Base-by-base conservation (phyloP, 2,113 vertebrate species). In the Atractosteus spatula region DNA sequence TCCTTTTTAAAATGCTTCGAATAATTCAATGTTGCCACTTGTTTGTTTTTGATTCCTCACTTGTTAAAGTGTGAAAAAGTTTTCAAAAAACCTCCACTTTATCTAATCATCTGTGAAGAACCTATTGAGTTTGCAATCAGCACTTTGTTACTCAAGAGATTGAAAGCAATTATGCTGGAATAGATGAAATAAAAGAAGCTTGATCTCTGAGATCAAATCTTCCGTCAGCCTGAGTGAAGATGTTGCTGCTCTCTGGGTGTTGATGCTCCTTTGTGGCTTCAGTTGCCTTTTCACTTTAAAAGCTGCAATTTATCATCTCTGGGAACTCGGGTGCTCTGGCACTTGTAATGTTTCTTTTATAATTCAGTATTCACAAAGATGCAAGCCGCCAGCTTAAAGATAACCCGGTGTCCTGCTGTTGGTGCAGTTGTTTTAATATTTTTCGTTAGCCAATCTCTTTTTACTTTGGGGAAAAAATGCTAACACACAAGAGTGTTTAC, bases 101-200 rank as follows among this genome's bases (percentile, higher is more conserved):
- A 65, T 74, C 70, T 81, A 81, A 83, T 81, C 76, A 77, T 74
- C 68, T 80, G 72, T 69, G 78, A 73, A 83, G 73, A 74, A 76
- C 44, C 75, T 79, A 77, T 80, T 73, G 81, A 76, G 81, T 75
- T 81, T 68, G 73, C 78, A 81, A 76, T 83, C 78, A 82, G 71
- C 66, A 68, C 51, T 75, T 76, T 74, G 74, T 74, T 78, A 74
- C 81, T 76, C 75, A 29, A 43, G 78, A 81, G 77, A 76, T 73
- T 57, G 54, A 80, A 84, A 79, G 79, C 79, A 84, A 81, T 83
- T 84, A 81, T 66, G 62, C 44, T 42, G 55, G 56, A 66, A 69
- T 65, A 75, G 77, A 77, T 78, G 69, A 80, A 80, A 75, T 73
- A 71, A 75, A 70, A 76, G 43, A 69, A 67, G 70, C 66, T 55